Conservation (phyloP, 2,113 vertebrate genomes). For the Colinus virginianus region DNA sequence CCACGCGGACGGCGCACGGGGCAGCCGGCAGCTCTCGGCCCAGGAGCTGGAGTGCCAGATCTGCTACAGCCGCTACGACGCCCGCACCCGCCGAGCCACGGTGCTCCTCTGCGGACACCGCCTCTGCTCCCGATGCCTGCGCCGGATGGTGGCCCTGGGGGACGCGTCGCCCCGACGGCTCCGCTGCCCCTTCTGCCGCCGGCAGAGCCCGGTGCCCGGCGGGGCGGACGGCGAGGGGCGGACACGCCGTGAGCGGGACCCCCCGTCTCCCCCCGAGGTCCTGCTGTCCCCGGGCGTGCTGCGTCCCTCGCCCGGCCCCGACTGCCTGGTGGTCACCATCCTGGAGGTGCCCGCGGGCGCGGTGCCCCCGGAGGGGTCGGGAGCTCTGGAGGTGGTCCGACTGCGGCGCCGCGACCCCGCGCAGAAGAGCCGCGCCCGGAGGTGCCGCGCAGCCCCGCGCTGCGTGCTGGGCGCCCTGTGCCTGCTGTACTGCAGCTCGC, state of each 20-base stretch:
- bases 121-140: slow-evolving; percentile 86
- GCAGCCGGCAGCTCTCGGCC: slow-evolving; percentile 43
- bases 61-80: slow-evolving; percentile 87
- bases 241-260: slow-evolving; percentile 70
- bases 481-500: slow-evolving; percentile 89
- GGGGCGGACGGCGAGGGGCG: slow-evolving; percentile 83
- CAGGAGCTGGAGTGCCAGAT: slow-evolving; percentile 89
- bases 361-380: slow-evolving; percentile 79
- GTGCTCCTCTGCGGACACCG: slow-evolving; percentile 85
- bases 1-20: slow-evolving; percentile 8
- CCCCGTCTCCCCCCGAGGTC: slow-evolving; percentile 72
- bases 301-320: slow-evolving; percentile 63
- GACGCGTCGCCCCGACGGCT: slow-evolving; percentile 75
- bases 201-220: slow-evolving; percentile 78
- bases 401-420: slow-evolving; percentile 77
- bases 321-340: slow-evolving; percentile 90
- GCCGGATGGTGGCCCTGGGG: slow-evolving; percentile 81
- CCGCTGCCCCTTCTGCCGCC: slow-evolving; percentile 90
- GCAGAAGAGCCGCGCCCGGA: slow-evolving; percentile 82
- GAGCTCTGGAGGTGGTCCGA: slow-evolving; percentile 82
- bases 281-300: slow-evolving; percentile 84
- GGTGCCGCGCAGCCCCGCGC: slow-evolving; percentile 78
- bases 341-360: slow-evolving; percentile 85
- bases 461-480: slow-evolving; percentile 87
- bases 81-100: slow-evolving; percentile 81